Evolutionary conservation across 2,888 invertebrate genomes (phyloP).

Genomic region (Cantharis flavilabris): DNA sequence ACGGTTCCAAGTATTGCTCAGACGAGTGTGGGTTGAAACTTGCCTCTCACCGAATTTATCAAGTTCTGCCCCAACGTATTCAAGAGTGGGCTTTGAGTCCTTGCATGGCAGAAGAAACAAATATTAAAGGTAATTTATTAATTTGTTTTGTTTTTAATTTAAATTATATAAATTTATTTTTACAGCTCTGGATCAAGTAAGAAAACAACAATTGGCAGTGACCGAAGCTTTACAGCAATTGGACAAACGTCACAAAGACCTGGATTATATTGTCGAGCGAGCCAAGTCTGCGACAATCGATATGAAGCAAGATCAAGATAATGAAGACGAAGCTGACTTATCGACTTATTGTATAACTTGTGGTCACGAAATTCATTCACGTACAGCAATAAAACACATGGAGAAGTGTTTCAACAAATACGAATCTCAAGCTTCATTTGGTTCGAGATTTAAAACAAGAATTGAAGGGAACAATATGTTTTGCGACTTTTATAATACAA

Average conservation of each 20-base stretch:
- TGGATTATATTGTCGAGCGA: constrained; percentile 80
- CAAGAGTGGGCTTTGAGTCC: constrained; percentile 91
- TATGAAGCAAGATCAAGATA: constrained; percentile 65
- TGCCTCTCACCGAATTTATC: constrained; percentile 83
- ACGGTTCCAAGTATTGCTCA: constrained; percentile 89
- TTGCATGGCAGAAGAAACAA: constrained; percentile 86
- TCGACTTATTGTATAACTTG: constrained; percentile 96
- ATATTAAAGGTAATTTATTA: constrained; percentile 43
- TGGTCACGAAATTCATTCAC: constrained; percentile 92
- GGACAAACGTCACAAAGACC: constrained; percentile 74
- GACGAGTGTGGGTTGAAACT: constrained; percentile 89
- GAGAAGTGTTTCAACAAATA: constrained; percentile 98
- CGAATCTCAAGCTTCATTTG: constrained; percentile 96
- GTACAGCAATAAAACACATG: constrained; percentile 94
- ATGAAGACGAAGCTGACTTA: constrained; percentile 68
- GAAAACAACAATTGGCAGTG: constrained; percentile 79
- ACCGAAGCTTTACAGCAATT: constrained; percentile 78
- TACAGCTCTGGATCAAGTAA: constrained; percentile 59
- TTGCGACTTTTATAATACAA: constrained; percentile 92
- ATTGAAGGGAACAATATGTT: constrained; percentile 96
- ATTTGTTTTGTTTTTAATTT: background rate
- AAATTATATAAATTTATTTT: background rate
- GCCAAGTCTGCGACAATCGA: constrained; percentile 75
- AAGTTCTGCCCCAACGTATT: constrained; percentile 70
- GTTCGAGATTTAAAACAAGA: constrained; percentile 90